phyloP scores from a whole-genome alignment of 2,888 invertebrate species.

The Hyppa rectilinea region DNA sequence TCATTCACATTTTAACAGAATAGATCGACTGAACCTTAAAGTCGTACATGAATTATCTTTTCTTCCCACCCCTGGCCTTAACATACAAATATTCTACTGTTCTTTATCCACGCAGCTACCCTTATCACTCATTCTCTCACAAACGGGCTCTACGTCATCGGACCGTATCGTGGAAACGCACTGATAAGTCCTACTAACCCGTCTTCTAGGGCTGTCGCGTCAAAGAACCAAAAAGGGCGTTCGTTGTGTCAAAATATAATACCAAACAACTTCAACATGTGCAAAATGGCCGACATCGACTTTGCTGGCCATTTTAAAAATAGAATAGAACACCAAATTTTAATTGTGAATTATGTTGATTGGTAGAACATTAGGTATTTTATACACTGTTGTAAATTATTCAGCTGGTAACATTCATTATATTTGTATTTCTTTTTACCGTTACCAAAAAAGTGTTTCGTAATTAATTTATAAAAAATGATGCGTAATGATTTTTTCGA shows the following conservation, averaged over 20 bases:
- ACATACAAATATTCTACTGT: constrained; percentile 34
- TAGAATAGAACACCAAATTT: not conserved
- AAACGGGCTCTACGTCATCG: constrained; percentile 56
- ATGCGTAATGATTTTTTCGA: not conserved
- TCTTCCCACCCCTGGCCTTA: not conserved
- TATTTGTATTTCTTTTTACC: not conserved
- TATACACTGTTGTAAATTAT: not conserved
- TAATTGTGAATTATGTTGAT: not conserved
- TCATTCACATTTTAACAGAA: too few species aligned
- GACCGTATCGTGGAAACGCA: constrained; percentile 53
- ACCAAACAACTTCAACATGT: not conserved
- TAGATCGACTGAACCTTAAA: too few species aligned
- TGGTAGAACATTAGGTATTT: not conserved
- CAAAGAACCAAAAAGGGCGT: not conserved
- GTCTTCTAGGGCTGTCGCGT: constrained; percentile 31
- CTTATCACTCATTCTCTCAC: constrained; percentile 63
- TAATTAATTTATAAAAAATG: not conserved
- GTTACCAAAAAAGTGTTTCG: not conserved
- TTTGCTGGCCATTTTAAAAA: not conserved
- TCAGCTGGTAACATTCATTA: not conserved
- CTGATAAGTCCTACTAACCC: constrained; percentile 55
- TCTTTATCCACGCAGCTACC: constrained; percentile 52
- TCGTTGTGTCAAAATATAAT: not conserved
- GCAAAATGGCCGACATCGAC: not conserved
- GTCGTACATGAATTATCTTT: constrained; percentile 1